Evolutionary conservation across 2,888 invertebrate species (phyloP), one percentile per base, ranked within the genome.

Genomic region (Notocelia uddmanniana): DNA sequence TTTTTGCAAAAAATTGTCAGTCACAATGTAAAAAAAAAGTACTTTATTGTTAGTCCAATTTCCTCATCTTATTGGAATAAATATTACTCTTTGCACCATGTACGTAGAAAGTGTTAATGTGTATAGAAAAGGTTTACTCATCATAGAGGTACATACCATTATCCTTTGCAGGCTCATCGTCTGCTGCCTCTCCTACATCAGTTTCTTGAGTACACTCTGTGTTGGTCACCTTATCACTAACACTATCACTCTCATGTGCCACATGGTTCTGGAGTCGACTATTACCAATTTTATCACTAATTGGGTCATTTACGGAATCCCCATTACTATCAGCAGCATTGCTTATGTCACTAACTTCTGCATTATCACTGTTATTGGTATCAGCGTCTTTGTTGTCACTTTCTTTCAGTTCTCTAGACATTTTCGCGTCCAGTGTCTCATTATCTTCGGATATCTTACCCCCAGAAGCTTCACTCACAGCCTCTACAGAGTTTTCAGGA

Each of bases 251-350:
- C 55, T 83, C 82, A 78, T 86, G 80, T 54, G 89, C 88, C 58
- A 93, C 85, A 85, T 90, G 89, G 79, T 91, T 92, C 74, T 85
- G 85, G 68, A 89, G 77, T 68, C 81, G 84, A 83, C 80, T 82
- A 58, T 80, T 79, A 78, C 69, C 79, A 66, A 69, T 54, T 57
- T 72, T 77, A 64, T 34, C 74, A 66, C 79, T 80, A 69, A 73
- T 69, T 54, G 62, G 69, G 60, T 74, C 78, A 80, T 74, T 76
- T 64, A 77, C 79, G 78, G 77, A 78, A 74, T 74, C 64, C 34
- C 73, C 59, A 57, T 64, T 48, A n/a, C 62, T 60, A 68, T 64
- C 69, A 64, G 21, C 23, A 45, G 62, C 26, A 67, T 73, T 67
- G 18, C 37, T 69, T 54, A 76, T 62, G 71, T 79, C 79, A 80